Evolutionary conservation across 2,888 invertebrate genomes (phyloP).

Genomic region (Melanotus villosus): DNA sequence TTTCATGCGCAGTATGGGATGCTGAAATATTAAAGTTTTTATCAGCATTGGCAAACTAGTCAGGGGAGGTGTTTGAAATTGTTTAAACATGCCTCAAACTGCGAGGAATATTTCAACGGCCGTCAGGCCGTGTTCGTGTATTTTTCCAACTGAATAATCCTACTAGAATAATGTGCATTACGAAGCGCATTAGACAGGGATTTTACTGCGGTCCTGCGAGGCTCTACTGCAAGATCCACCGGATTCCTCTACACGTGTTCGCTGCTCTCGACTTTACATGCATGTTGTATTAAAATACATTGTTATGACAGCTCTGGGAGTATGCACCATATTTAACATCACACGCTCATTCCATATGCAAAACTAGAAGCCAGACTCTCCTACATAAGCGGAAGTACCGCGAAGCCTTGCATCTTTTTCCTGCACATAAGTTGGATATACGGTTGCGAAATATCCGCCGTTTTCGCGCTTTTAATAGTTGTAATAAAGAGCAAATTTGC

Average conservation of each 20-base stretch:
- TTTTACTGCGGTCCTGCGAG: constrained; percentile 57
- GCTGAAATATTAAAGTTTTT: constrained; percentile 29
- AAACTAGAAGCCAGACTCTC: constrained; percentile 52
- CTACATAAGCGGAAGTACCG: constrained; percentile 46
- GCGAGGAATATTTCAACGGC: constrained; percentile 33
- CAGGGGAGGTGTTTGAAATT: constrained; percentile 25
- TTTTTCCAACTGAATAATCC: constrained; percentile 55
- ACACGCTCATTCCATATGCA: constrained; percentile 60
- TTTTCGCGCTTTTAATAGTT: constrained; percentile 41
- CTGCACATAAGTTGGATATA: constrained; percentile 30
- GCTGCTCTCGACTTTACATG: constrained; percentile 59
- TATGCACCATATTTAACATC: constrained; percentile 62
- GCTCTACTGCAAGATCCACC: constrained; percentile 49
- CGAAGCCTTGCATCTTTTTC: constrained; percentile 48
- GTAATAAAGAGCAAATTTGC: constrained; percentile 31
- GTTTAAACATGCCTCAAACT: constrained; percentile 36
- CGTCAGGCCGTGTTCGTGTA: constrained; percentile 43
- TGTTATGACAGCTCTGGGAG: constrained; percentile 64
- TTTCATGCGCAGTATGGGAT: constrained; percentile 22
- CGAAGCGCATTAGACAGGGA: constrained; percentile 57
- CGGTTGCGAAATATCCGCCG: constrained; percentile 33
- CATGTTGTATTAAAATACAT: constrained; percentile 65
- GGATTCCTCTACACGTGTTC: constrained; percentile 58
- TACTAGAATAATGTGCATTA: constrained; percentile 55
- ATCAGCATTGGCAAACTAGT: constrained; percentile 26